Base-by-base conservation (phyloP, 2,888 invertebrate species). In the Trichogramma dendrolimi region DNA sequence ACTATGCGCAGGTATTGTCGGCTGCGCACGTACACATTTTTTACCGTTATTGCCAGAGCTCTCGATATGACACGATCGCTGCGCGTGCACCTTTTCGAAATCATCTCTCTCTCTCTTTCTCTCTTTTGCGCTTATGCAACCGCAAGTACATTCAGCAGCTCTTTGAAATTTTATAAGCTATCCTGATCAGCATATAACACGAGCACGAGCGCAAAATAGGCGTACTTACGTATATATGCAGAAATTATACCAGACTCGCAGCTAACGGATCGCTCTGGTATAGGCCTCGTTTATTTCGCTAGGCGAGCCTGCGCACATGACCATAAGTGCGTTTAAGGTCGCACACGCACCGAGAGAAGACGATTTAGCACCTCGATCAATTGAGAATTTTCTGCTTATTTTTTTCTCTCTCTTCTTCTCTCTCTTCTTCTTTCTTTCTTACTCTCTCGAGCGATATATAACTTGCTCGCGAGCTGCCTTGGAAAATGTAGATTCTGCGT, bases 271-370 rank as follows among this genome's bases (percentile, higher is more conserved):
- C 5, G 38, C 58, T 48, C 51, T 4, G 40, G 43, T 7, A 44
- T 53, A 58, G 54, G 55, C 51, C 55, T 55, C 55, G 47, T 55
- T 55, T 62, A 62, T 27, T 27, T 27, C 27, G 27, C 27, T 27
- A 27, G 27, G 27, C 27, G 27, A 27, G 27, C 27, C 44, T 52
- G 47, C 38, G 46, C 58, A 41, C 38, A 47, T 51, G 51, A 1
- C 51, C 48, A 54, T 58, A 58, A 62, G 62, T 58, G 55, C 58
- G 49, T 61, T 55, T 57, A 54, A 58, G 61, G 60, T 52, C 47
- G 27, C 51, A 40, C n/a, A 27, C 38, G 41, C 50, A 41, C 44
- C 6, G 44, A 27, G 48, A 49, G 11, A 8, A 8, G 53, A 50
- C 55, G 59, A 53, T 63, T 56, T 60, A 56, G 49, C 59, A 54